Evolutionary conservation across 2,888 invertebrate species (phyloP), one percentile per base, ranked within the genome.

Genomic region (Dynastes grantii): DNA sequence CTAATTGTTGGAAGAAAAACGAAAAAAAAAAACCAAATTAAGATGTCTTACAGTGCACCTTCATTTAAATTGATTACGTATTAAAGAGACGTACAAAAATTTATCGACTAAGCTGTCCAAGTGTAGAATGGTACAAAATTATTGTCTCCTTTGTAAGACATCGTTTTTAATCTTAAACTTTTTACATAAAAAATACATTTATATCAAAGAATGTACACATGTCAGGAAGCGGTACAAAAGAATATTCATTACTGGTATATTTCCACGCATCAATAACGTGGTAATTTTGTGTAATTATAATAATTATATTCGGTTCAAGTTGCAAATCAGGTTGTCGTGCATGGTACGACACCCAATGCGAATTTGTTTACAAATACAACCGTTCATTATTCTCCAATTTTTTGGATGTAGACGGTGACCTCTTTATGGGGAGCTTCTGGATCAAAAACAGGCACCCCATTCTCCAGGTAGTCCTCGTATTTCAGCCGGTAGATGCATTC

Each of bases 381-480:
- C 53, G 8, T 49, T 16, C 2, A 16, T 61, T 65, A 70, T 76
- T 64, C 45, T 68, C 32, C 63, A 78, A 83, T 83, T 65, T 55
- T 80, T 76, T 87, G 86, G 16, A 85, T 83, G 80, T 86, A 87
- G 8, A 87, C 85, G 45, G 83, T 85, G 51, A 86, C 84, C 58
- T 85, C 84, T 63, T 80, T 84, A 78, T 89, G 89, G 0, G 89
- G 89, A 3, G 90, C 87, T 70, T 91, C 92, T 0, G 96, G 95
- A 22, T 91, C 90, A 78, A 94, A 92, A 2, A 95, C 90, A 11
- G 45, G 76, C 0, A 92, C 90, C 11, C 92, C 93, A 73, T 94
- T 90, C 61, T 53, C 76, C 76, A 92, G 90, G 84, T 95, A 93
- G 75, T 95, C 94, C 0, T 88, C 88, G 85, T 94, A 96, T 5